A percentile compares a stretch with the other conserved stretches of the same genome.
These are phyloP conservation scores for Muscicapa striata DNA, from an alignment of 2,797 vertebrate genomes.

Conservation along the genomic window DNA sequence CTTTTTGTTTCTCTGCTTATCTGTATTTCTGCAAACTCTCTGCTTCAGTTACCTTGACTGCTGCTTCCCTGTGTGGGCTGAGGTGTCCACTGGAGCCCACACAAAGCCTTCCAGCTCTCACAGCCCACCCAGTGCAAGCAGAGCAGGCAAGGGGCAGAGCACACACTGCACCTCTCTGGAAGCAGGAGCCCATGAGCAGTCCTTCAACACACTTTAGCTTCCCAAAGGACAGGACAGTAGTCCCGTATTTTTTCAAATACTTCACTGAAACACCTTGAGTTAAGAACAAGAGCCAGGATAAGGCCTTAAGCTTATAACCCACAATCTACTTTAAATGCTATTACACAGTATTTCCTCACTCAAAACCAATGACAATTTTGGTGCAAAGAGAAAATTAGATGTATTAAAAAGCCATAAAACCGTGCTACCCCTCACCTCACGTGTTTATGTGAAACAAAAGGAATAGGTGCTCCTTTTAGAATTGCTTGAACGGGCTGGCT, in stretches of 20 bases:
- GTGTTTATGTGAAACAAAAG: not conserved
- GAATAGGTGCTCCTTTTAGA: not conserved
- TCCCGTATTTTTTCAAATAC: not conserved
- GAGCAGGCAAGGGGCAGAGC: not conserved
- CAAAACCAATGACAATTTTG: not conserved
- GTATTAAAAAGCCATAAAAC: not conserved
- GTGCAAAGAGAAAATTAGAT: not conserved
- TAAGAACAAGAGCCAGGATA: not conserved
- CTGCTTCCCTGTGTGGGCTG: not conserved
- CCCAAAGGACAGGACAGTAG: not conserved
- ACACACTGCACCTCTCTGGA: accelerated
- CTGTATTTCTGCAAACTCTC: not conserved
- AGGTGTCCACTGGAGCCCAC: not conserved
- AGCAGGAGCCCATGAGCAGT: accelerated
- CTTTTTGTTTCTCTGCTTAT: not conserved
- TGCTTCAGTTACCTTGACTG: not conserved
- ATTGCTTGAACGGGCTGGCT: not conserved
- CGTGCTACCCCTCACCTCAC: not conserved
- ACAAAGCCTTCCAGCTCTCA: not conserved
- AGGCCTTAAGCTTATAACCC: not conserved
- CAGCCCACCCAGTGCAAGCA: accelerated
- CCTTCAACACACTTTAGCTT: not conserved
- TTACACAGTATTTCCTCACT: not conserved
- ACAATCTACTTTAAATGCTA: not conserved
- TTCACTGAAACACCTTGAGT: not conserved